phyloP scores from a whole-genome alignment of 2,888 invertebrate species.

The Oxycera nigricornis region DNA sequence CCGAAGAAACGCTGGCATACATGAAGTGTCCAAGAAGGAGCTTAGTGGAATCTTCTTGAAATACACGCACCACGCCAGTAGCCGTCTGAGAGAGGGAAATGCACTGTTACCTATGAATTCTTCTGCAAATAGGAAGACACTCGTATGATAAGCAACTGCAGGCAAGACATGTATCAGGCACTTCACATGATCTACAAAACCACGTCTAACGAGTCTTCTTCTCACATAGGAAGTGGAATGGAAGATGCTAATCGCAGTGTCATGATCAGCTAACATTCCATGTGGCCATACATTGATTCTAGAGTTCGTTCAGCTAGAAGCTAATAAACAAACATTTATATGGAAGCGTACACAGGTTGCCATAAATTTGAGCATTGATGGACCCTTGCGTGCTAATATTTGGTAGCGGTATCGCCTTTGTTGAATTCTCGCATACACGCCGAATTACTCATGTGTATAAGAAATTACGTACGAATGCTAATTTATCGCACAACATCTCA shows the following conservation, averaged over 20 bases:
- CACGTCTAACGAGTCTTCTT: slow-evolving; percentile 9
- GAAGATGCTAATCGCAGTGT: slow-evolving; percentile 18
- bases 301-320: background rate
- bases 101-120: slow-evolving; percentile 19
- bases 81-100: slow-evolving; percentile 30
- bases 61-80: background rate
- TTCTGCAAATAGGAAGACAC: slow-evolving; percentile 17
- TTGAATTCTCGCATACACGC: slow-evolving; percentile 1
- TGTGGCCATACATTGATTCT: slow-evolving; percentile 6
- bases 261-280: slow-evolving; percentile 27
- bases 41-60: slow-evolving; percentile 1
- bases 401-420: background rate
- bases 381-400: background rate
- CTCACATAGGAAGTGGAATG: slow-evolving; percentile 22
- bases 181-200: slow-evolving; percentile 13
- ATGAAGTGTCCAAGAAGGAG: background rate
- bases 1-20: background rate
- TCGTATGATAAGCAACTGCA: background rate
- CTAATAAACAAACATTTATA: slow-evolving; percentile 18
- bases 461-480: slow-evolving; percentile 13
- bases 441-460: background rate
- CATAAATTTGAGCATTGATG: background rate
- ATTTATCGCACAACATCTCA: slow-evolving; percentile 16
- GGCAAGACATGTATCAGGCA: background rate
- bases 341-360: background rate